Evolutionary conservation across 2,797 vertebrate genomes (phyloP).

Genomic region (Crenuchus spilurus): DNA sequence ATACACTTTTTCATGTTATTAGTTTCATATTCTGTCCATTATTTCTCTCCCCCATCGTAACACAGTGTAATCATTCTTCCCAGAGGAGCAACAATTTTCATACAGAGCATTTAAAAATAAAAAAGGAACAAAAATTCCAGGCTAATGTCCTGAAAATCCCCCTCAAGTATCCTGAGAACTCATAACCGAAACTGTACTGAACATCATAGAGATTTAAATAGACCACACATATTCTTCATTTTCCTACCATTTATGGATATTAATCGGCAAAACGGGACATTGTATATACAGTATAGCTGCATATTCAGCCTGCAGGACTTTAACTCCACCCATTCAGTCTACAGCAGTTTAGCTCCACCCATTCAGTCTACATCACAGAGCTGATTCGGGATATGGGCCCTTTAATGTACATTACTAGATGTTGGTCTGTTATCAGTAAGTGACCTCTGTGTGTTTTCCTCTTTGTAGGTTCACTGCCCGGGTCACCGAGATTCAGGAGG

Average conservation of each 20-base stretch:
- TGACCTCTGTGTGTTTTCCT: constrained; percentile 5
- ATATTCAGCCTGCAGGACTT: too few relatives aligned
- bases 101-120: neutral
- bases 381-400: neutral
- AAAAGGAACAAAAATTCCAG: neutral
- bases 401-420: neutral
- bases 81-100: neutral
- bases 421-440: neutral
- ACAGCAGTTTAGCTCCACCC: too few relatives aligned
- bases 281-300: too few relatives aligned
- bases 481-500: constrained; percentile 94
- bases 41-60: neutral
- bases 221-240: too few relatives aligned
- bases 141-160: neutral
- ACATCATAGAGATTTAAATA: too few relatives aligned
- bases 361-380: neutral
- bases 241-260: too few relatives aligned
- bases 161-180: neutral
- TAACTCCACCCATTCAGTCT: too few relatives aligned
- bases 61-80: neutral
- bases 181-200: neutral
- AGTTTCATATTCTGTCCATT: neutral
- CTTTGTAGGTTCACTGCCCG: constrained; percentile 89
- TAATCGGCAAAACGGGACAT: too few relatives aligned
- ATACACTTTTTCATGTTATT: neutral